Percentiles rank a stretch among this genome's conserved stretches.
Conservation (phyloP, 2,797 vertebrate genomes). For the Manis pentadactyla region DNA sequence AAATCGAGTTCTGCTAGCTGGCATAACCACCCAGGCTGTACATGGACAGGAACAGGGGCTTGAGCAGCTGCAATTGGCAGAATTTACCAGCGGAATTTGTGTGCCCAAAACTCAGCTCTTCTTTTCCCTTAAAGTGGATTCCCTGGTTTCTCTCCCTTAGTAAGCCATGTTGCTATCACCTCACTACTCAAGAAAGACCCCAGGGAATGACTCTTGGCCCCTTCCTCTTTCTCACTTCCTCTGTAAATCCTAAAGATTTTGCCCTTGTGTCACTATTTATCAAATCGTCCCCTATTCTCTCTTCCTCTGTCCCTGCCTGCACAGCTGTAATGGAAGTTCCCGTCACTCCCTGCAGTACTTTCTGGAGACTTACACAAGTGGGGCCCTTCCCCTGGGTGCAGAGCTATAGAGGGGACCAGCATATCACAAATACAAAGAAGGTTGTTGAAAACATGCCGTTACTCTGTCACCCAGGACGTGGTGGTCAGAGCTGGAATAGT, state of each 20-base stretch:
- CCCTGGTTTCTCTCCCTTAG: neutral
- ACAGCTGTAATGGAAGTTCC: neutral
- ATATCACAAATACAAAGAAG: neutral
- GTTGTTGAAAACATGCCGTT: fast-evolving
- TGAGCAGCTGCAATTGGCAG: neutral
- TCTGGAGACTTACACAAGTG: neutral
- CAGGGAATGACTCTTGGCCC: neutral
- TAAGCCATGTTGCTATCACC: neutral
- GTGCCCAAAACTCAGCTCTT: neutral
- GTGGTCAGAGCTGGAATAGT: neutral
- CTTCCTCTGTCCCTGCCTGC: neutral
- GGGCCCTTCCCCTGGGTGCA: no score
- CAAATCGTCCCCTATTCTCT: neutral
- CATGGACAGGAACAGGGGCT: neutral
- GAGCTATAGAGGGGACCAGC: neutral
- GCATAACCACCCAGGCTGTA: neutral
- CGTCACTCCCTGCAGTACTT: neutral
- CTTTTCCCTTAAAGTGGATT: neutral
- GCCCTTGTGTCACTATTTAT: neutral
- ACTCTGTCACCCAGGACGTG: neutral
- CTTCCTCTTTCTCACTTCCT: neutral
- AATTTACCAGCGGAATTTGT: neutral
- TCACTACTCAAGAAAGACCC: neutral
- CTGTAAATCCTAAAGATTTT: neutral
- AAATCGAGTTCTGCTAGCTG: neutral